A percentile compares a stretch with the other conserved stretches of the same genome.
phyloP scores from a whole-genome alignment of 2,113 vertebrate species.

The Pseudonaja textilis region DNA sequence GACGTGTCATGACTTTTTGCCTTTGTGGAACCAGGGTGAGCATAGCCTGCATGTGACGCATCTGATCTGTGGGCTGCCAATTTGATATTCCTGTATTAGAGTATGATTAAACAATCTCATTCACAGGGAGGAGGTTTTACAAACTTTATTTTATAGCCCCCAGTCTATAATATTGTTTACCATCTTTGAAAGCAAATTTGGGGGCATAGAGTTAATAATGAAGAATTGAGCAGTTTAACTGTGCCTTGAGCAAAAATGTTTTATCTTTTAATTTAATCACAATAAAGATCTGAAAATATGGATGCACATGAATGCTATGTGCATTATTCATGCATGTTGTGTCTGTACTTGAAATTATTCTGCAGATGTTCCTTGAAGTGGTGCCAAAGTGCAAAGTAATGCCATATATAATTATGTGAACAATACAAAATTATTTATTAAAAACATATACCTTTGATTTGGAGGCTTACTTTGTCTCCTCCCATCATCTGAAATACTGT shows the following conservation, averaged over 20 bases:
- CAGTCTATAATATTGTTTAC: background rate
- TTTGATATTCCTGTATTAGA: background rate
- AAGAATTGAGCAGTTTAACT: background rate
- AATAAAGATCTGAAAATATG: background rate
- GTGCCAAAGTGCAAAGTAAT: background rate
- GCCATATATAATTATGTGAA: background rate
- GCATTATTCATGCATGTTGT: background rate
- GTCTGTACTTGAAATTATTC: background rate
- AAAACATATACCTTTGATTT: background rate
- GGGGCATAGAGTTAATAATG: background rate
- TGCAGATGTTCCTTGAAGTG: background rate
- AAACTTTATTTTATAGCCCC: background rate
- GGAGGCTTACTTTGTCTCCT: background rate
- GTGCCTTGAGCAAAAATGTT: background rate
- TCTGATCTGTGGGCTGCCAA: too few relatives aligned
- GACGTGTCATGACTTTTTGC: too few relatives aligned
- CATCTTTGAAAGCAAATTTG: background rate
- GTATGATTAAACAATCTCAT: background rate
- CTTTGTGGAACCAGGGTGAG: too few relatives aligned
- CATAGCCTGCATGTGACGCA: too few relatives aligned
- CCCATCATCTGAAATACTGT: background rate
- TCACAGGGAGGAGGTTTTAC: background rate
- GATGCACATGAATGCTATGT: background rate
- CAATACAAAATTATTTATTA: background rate
- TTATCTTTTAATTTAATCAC: background rate